Conservation (phyloP, 2,113 vertebrate species). For the Ophthalmolycus amberensis region DNA sequence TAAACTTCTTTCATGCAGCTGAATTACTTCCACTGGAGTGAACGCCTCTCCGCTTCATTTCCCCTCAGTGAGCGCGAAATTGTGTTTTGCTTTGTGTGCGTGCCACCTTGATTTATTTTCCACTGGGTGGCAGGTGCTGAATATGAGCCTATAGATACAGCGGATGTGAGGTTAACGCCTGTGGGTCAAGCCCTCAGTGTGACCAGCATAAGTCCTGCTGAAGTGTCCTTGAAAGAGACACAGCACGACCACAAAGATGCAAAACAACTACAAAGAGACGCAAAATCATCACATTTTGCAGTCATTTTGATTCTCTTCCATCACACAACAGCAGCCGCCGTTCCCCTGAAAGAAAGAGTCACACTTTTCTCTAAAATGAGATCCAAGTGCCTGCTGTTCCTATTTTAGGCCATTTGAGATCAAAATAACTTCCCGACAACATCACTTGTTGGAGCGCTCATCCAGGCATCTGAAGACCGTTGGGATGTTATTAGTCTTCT, state of each 20-base stretch:
- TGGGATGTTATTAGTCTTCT: not conserved
- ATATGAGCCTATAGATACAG: slow-evolving; percentile 5
- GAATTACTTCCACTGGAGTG: slow-evolving; percentile 14
- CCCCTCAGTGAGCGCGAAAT: slow-evolving; percentile 10
- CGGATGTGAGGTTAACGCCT: not conserved
- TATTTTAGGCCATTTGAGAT: slow-evolving; percentile 64
- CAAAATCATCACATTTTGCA: not conserved
- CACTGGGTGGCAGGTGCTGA: not conserved
- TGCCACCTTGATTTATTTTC: not conserved
- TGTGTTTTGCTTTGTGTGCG: slow-evolving; percentile 1
- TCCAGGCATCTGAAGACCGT: slow-evolving; percentile 7
- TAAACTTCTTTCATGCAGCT: slow-evolving; percentile 15
- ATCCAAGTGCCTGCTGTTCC: slow-evolving; percentile 49
- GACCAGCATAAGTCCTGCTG: too few relatives aligned
- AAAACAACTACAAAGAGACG: not conserved
- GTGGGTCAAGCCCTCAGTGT: not conserved
- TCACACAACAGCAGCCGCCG: slow-evolving; percentile 52
- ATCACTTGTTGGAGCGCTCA: slow-evolving; percentile 35
- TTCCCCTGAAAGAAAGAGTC: slow-evolving; percentile 39
- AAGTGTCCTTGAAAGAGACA: not conserved
- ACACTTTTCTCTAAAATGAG: slow-evolving; percentile 57
- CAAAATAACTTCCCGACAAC: slow-evolving; percentile 63
- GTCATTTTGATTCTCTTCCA: not conserved
- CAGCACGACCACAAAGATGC: not conserved
- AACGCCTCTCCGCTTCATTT: not conserved